These are phyloP conservation scores for Rhodinocichla rosea DNA, from an alignment of 2,113 vertebrate genomes.

Conservation along the genomic window DNA sequence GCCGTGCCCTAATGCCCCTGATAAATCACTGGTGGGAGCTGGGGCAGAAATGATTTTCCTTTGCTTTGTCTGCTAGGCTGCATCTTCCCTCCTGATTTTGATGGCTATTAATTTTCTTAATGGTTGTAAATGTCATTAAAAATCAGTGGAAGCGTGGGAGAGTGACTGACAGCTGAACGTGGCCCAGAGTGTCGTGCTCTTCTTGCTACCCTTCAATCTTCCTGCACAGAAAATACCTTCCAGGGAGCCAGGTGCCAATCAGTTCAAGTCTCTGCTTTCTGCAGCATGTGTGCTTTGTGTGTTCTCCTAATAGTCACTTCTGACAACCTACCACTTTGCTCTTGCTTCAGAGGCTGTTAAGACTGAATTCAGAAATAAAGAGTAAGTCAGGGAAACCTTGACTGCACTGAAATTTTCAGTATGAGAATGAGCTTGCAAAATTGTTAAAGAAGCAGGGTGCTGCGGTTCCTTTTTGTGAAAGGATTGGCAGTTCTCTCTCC, in stretches of 20 bases:
- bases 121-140: slow-evolving; percentile 11
- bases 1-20: not conserved
- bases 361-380: not conserved
- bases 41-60: not conserved
- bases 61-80: not conserved
- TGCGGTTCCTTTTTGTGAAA: rapidly evolving
- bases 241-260: not conserved
- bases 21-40: not conserved
- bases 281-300: not conserved
- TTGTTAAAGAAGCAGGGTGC: not conserved
- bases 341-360: not conserved
- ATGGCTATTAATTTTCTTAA: not conserved
- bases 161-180: slow-evolving; percentile 4
- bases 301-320: not conserved
- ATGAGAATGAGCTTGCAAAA: not conserved
- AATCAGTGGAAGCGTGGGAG: not conserved
- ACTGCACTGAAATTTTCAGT: not conserved
- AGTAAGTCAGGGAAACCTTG: not conserved
- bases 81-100: not conserved
- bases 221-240: not conserved
- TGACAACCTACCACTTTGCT: slow-evolving; percentile 7
- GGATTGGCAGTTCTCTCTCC: not conserved
- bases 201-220: not conserved
- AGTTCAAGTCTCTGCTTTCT: not conserved
- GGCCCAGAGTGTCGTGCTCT: not conserved